These are phyloP conservation scores for Lordiphosa andalusiaca DNA, from an alignment of 2,888 invertebrate species.

Conservation along the genomic window DNA sequence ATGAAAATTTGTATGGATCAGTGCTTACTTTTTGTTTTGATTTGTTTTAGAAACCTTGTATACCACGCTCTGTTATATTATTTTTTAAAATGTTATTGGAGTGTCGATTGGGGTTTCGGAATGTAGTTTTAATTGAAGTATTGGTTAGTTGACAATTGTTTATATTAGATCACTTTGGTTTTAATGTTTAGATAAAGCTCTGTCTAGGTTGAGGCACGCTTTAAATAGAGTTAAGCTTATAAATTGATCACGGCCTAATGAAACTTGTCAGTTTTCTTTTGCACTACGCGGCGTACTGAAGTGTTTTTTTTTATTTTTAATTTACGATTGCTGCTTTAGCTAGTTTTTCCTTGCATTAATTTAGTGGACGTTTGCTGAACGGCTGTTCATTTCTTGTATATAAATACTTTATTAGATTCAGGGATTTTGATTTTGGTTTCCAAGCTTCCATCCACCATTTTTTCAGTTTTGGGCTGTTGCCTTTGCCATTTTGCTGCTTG, in stretches of 20 bases:
- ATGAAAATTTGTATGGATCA: conserved; percentile 1
- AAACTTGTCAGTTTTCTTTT: conserved; percentile 25
- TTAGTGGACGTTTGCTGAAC: conserved; percentile 12
- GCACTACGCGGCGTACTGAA: conserved; percentile 36
- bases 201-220: conserved; percentile 49
- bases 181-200: conserved; percentile 33
- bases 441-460: conserved; percentile 47
- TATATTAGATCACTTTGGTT: conserved; percentile 7
- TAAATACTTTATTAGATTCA: conserved; percentile 1
- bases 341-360: not conserved
- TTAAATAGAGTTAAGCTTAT: conserved; percentile 23
- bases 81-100: conserved; percentile 17
- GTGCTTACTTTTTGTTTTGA: conserved; percentile 47
- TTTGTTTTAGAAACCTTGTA: conserved; percentile 58
- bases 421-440: conserved; percentile 8
- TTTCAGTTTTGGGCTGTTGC: conserved; percentile 33
- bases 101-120: conserved; percentile 14
- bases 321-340: not conserved
- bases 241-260: conserved; percentile 35
- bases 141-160: conserved; percentile 32
- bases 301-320: conserved; percentile 14
- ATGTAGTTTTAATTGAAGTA: conserved; percentile 11
- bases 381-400: conserved; percentile 4
- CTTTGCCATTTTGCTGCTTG: conserved; percentile 44
- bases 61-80: conserved; percentile 46